Base-by-base conservation (phyloP, 2,888 invertebrate genomes). In the Hirtodrosophila alboralis region DNA sequence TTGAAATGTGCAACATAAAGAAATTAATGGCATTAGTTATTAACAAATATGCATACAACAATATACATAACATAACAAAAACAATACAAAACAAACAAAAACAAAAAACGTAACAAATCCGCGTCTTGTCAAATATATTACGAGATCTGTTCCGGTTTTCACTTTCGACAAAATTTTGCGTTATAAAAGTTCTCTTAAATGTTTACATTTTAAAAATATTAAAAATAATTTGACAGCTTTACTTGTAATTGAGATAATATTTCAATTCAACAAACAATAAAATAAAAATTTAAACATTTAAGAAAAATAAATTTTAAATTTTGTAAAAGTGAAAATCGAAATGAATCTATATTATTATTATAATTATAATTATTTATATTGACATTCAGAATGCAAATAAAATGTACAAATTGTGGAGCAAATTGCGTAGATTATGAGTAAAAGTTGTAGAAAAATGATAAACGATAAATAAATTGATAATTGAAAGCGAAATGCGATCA, bases 391-490 rank as follows among this genome's bases (percentile, higher is more conserved):
- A 71, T 77, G 78, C 64, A 78, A 80, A 68, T 65, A 75, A 73
- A 83, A 83, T 86, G 83, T 83, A 83, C 83, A 83, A 83, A 83
- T 84, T 75, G 72, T 76, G 80, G 74, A 79, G 68, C 63, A 77
- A 71, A 54, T 57, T 48, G 52, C 41, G 36, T 33, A 52, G 44
- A 51, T 40, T 34, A 44, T 23, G 13, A 38, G 13, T 38, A 53
- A 45, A 23, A 43, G 18, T 31, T 31, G 41, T 28, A 6, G 14
- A 45, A 14, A 14, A 58, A 59, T 27, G 43, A 51, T 41, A 49
- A 40, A 71, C 10, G 26, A 33, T 47, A 7, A 56, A 60, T 31
- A 43, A 57, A 8, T 34, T 21, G 37, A 14, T 3, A 28, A 40
- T 53, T 36, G 27, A 28, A 41, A 26, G 23, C 13, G 6, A 47